Base-by-base conservation (phyloP, 2,888 invertebrate species). In the Helicoverpa assulta region DNA sequence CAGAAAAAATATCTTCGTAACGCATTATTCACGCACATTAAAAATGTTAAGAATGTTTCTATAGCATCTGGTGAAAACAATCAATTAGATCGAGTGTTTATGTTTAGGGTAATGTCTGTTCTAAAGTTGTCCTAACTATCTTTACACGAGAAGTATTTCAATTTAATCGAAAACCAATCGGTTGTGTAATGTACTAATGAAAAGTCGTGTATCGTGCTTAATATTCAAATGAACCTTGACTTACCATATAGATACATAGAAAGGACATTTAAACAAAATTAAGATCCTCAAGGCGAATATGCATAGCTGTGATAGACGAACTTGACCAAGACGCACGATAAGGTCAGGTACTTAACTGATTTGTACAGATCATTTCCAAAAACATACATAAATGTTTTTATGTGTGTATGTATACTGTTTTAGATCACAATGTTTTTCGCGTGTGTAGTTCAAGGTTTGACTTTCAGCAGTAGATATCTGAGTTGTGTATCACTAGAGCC, bases 381-480 rank as follows among this genome's bases (percentile, higher is more conserved):
- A 80, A 76, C 59, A 64, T 62, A 55, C 52, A 54, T 40, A 55
- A 74, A 74, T 60, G 55, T 70, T 64, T 56, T 55, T 52, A 58
- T 59, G 52, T 63, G 70, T 75, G 73, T 54, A 52, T 50, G 65
- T 74, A 67, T 58, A 60, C 54, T 16, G 43, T 67, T 67, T 70
- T 69, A 54, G 68, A 77, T 78, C 73, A 72, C 50, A 73, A 64
- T 81, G 81, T 82, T 83, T 82, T 82, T 79, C 80, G 78, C 86
- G 85, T 85, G 88, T 84, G 80, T 84, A 86, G 85, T 88, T 88
- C 86, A 89, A 90, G 86, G 88, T 86, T 83, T 79, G 70, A 81
- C 78, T 80, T 76, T 77, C 78, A 80, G 74, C 77, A 72, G 81
- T 85, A 82, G 80, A 75, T 78, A 75, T 80, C 73, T 78, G 76